These are phyloP conservation scores for Spilarctia lutea DNA, from an alignment of 2,888 invertebrate genomes.

Conservation along the genomic window DNA sequence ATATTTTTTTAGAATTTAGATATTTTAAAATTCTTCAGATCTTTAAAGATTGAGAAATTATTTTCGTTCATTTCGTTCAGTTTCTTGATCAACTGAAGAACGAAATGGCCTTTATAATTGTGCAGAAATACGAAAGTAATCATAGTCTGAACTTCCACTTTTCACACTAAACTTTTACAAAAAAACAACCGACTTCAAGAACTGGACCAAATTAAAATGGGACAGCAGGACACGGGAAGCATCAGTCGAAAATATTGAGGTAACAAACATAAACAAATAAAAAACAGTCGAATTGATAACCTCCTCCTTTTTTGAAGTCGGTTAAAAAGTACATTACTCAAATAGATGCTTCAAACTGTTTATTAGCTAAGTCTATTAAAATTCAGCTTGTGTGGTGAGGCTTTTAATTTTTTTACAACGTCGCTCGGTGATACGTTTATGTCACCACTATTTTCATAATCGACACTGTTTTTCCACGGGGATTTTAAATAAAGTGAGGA, in stretches of 20 bases:
- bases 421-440: not conserved
- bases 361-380: no score
- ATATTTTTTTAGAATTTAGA: not conserved
- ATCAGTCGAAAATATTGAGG: no score
- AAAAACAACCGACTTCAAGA: no score
- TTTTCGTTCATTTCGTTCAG: no score
- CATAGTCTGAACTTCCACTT: not conserved
- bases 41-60: not conserved
- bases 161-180: no score
- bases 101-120: not conserved
- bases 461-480: not conserved
- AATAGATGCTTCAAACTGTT: not conserved
- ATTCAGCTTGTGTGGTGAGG: not conserved
- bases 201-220: no score
- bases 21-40: not conserved
- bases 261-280: no score
- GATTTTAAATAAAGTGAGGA: not conserved
- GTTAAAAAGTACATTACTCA: not conserved
- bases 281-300: no score
- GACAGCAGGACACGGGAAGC: no score
- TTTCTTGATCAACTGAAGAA: not conserved
- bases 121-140: not conserved
- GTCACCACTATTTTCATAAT: not conserved
- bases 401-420: not conserved
- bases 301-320: no score